These are phyloP conservation scores for Ceratina calcarata DNA, from an alignment of 1,140 invertebrate species.

Conservation along the genomic window DNA sequence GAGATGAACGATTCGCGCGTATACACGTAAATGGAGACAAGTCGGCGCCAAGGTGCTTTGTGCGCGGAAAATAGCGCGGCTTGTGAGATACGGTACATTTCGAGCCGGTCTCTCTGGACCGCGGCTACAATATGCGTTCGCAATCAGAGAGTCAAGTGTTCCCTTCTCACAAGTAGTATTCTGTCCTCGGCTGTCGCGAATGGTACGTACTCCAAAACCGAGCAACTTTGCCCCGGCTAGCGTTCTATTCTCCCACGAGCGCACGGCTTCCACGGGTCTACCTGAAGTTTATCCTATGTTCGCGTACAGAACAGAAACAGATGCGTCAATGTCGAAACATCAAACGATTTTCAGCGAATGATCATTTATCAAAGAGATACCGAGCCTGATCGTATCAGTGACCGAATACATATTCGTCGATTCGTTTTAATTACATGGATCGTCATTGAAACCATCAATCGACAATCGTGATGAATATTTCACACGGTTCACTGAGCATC, in stretches of 20 bases:
- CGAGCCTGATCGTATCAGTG: too few species aligned
- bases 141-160: conserved; percentile 58
- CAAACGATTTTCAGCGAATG: too few species aligned
- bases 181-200: neutral
- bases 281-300: too few species aligned
- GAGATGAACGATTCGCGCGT: conserved; percentile 20
- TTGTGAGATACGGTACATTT: conserved; percentile 41
- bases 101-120: conserved; percentile 26
- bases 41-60: conserved; percentile 35
- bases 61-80: conserved; percentile 19
- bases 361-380: too few species aligned
- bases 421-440: conserved; percentile 57
- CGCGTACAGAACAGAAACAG: too few species aligned
- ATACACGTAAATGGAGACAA: conserved; percentile 16
- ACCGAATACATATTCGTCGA: neutral
- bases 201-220: conserved; percentile 1
- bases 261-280: too few species aligned
- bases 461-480: conserved; percentile 38
- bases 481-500: conserved; percentile 9
- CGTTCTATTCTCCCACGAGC: conserved; percentile 6
- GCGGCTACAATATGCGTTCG: conserved; percentile 45
- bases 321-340: too few species aligned
- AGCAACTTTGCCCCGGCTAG: conserved; percentile 11
- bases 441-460: conserved; percentile 13
- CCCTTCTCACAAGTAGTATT: neutral